Conservation (phyloP, 2,113 vertebrate genomes). For the Myotis brandtii region DNA sequence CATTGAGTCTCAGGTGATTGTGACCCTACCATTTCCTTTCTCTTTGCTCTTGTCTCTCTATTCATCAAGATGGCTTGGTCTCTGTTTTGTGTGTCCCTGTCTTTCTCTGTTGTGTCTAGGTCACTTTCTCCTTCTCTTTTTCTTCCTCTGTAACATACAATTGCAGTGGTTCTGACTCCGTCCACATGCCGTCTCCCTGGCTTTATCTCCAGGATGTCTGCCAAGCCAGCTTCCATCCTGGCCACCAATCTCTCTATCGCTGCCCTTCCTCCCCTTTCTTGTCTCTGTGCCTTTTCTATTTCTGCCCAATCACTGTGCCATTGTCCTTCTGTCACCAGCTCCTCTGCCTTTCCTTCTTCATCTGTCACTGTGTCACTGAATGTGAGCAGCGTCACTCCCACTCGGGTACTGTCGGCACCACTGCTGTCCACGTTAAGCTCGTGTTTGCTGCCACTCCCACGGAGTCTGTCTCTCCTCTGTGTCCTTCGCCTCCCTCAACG, state of each 20-base stretch:
- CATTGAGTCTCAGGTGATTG: neutral
- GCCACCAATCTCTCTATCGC: neutral
- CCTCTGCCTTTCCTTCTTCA: neutral
- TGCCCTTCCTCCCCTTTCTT: neutral
- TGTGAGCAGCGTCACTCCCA: neutral
- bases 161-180: neutral
- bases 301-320: neutral
- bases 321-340: neutral
- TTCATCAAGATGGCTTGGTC: neutral
- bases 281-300: neutral
- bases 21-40: neutral
- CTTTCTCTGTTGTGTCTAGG: neutral
- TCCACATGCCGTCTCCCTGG: rapidly evolving
- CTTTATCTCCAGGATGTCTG: no score
- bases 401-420: neutral
- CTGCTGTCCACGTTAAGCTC: neutral
- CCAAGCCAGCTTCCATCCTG: neutral
- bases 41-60: neutral
- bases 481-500: neutral
- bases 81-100: neutral
- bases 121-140: neutral
- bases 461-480: neutral
- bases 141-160: neutral
- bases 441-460: neutral
- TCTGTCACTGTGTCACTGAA: neutral